Percentiles rank a stretch among this genome's conserved stretches.
Conservation (phyloP, 2,797 vertebrate genomes). For the Oryzias dopingdopingensis region DNA sequence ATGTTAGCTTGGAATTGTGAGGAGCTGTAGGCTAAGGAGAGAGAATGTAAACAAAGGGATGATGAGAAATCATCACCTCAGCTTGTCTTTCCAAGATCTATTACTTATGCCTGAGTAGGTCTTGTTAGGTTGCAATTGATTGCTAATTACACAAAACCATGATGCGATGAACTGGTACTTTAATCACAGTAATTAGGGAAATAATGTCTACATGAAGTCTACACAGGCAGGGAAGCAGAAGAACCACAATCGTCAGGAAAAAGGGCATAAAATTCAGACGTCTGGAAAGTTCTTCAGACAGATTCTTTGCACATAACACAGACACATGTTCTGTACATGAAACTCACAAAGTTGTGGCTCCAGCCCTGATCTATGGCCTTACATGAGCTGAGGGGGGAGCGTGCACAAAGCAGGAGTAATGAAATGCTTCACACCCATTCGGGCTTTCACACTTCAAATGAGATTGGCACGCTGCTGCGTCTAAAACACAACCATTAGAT, state of each 20-base stretch:
- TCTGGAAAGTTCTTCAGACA: not conserved
- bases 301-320: slow-evolving; percentile 21
- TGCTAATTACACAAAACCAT: slow-evolving; percentile 70
- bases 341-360: slow-evolving; percentile 62
- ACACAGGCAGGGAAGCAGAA: slow-evolving; percentile 40
- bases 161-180: slow-evolving; percentile 56
- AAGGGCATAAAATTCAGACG: slow-evolving; percentile 36
- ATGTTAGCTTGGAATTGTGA: too few species aligned
- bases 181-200: slow-evolving; percentile 71
- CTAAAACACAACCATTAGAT: slow-evolving; percentile 85
- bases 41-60: too few species aligned
- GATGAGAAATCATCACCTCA: slow-evolving; percentile 35
- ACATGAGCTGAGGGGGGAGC: slow-evolving; percentile 38
- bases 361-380: slow-evolving; percentile 59
- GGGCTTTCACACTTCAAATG: slow-evolving; percentile 77
- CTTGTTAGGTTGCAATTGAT: slow-evolving; percentile 69
- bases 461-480: slow-evolving; percentile 75
- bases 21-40: too few species aligned
- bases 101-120: slow-evolving; percentile 68
- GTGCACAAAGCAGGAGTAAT: slow-evolving; percentile 64
- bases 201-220: slow-evolving; percentile 46
- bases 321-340: slow-evolving; percentile 12
- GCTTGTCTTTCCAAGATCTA: slow-evolving; percentile 68
- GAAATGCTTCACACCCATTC: slow-evolving; percentile 76
- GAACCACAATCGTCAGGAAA: slow-evolving; percentile 32